Evolutionary conservation across 1,140 invertebrate species (phyloP), one percentile per base, ranked within the genome.

Genomic region (Heliconius himera): DNA sequence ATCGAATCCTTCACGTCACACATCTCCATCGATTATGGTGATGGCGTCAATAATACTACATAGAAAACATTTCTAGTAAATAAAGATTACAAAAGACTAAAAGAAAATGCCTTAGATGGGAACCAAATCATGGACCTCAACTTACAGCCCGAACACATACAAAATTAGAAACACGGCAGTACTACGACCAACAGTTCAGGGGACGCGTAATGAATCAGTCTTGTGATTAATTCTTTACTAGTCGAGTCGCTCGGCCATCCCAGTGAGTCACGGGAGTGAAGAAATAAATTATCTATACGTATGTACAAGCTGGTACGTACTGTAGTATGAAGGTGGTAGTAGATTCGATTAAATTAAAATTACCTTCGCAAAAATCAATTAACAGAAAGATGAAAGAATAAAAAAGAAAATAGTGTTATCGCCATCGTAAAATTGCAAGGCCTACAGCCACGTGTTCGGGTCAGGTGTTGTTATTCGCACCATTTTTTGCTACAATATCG

Each of bases 171-270:
- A 66, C 60, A 66, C 4, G 2, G 11, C 11, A 56, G 54, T 22
- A 22, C n/a, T 22, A 29, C 26, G 26, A 1, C 60, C 60, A 66
- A 13, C 26, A 66, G 60, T 66, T 13, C 60, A 29, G 60, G 22
- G 22, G 26, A 66, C 60, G 56, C 9, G 26, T 66, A 66, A 66
- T 66, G 26, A 66, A 66, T 66, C 60, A 66, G 60, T 29, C 60
- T 66, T 66, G 60, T 66, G 60, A 66, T 66, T 66, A 66, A 66
- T 66, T 66, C 60, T 66, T 66, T 66, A 66, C 60, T 29, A 66
- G 60, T 66, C 60, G 60, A 66, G 60, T 66, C 60, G 60, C 60
- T 66, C 13, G 60, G 26, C 60, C 60, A 66, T 66, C 60, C 60
- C 60, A 29, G 60, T 29, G 60, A 66, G 9, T 66, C 60, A 66